Evolutionary conservation across 1,140 invertebrate genomes (phyloP).

Genomic region (Oryctes rhinoceros): DNA sequence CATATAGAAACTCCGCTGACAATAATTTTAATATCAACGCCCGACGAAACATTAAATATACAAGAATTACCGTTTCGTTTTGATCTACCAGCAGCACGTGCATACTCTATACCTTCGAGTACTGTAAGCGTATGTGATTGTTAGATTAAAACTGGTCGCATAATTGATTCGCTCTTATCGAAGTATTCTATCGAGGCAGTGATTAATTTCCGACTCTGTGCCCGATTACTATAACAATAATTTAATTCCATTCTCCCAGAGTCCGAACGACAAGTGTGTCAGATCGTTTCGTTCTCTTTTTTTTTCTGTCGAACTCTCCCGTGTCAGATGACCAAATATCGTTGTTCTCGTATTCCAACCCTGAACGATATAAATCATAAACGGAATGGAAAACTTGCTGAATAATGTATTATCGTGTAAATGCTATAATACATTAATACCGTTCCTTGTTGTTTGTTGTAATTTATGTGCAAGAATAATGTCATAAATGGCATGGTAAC

Average conservation of each 20-base stretch:
- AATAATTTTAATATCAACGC: conserved; percentile 13
- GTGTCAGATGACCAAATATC: not conserved
- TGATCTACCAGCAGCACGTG: not conserved
- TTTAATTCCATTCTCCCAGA: conserved; percentile 24
- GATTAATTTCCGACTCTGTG: conserved; percentile 28
- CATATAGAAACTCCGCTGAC: conserved; percentile 15
- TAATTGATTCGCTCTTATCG: conserved; percentile 28
- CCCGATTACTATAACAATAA: conserved; percentile 29
- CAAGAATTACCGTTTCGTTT: not conserved
- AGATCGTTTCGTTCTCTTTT: not conserved
- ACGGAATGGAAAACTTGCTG: not conserved
- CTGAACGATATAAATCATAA: conserved; percentile 16
- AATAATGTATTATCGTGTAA: conserved; percentile 13
- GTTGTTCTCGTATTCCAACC: not conserved
- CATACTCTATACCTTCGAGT: not conserved
- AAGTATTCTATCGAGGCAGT: conserved; percentile 29
- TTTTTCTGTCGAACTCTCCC: not conserved
- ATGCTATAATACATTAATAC: not conserved
- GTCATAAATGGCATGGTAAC: not conserved
- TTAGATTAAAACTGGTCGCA: conserved; percentile 30
- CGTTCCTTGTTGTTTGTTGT: not conserved
- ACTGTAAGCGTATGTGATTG: not conserved
- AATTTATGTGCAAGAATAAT: not conserved
- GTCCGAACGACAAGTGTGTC: conserved; percentile 13
- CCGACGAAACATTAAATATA: conserved; percentile 6